phyloP scores from a whole-genome alignment of 2,888 invertebrate species.

The Andrena camellia region DNA sequence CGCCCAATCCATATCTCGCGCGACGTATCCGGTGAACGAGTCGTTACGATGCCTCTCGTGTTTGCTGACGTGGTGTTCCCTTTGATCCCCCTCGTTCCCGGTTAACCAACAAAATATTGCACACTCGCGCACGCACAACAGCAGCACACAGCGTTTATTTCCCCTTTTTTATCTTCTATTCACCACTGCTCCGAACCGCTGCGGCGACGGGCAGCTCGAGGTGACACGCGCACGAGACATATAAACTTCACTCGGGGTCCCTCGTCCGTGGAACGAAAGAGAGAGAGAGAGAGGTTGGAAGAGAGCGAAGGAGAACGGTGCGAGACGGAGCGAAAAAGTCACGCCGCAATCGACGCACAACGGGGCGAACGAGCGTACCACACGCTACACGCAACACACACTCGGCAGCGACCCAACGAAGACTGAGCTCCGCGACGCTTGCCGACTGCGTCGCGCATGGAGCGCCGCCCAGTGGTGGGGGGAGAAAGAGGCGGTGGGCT shows the following conservation, averaged over 20 bases:
- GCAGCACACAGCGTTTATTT: slow-evolving; percentile 50
- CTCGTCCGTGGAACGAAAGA: slow-evolving; percentile 2
- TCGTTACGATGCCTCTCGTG: slow-evolving; percentile 71
- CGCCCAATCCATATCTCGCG: slow-evolving; percentile 85
- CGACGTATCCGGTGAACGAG: slow-evolving; percentile 80
- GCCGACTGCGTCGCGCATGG: slow-evolving; percentile 76
- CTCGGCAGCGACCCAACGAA: slow-evolving; percentile 82
- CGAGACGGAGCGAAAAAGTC: slow-evolving; percentile 44
- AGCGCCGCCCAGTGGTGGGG: slow-evolving; percentile 71
- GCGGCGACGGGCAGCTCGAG: slow-evolving; percentile 47
- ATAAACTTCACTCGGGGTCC: slow-evolving; percentile 25
- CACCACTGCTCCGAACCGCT: slow-evolving; percentile 62
- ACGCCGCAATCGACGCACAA: slow-evolving; percentile 58
- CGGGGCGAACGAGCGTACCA: slow-evolving; percentile 33
- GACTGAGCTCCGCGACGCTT: slow-evolving; percentile 79
- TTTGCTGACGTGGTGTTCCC: slow-evolving; percentile 43
- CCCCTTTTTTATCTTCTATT: slow-evolving; percentile 32
- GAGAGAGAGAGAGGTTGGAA: neutral
- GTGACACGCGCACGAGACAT: slow-evolving; percentile 66
- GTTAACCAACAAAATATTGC: slow-evolving; percentile 60
- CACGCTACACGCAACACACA: slow-evolving; percentile 65
- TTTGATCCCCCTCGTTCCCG: slow-evolving; percentile 10
- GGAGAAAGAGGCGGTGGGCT: slow-evolving; percentile 34
- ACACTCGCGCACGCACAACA: slow-evolving; percentile 68
- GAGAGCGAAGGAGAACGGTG: slow-evolving; percentile 13